Evolutionary conservation across 1,140 invertebrate species (phyloP).

Genomic region (Uloborus diversus): DNA sequence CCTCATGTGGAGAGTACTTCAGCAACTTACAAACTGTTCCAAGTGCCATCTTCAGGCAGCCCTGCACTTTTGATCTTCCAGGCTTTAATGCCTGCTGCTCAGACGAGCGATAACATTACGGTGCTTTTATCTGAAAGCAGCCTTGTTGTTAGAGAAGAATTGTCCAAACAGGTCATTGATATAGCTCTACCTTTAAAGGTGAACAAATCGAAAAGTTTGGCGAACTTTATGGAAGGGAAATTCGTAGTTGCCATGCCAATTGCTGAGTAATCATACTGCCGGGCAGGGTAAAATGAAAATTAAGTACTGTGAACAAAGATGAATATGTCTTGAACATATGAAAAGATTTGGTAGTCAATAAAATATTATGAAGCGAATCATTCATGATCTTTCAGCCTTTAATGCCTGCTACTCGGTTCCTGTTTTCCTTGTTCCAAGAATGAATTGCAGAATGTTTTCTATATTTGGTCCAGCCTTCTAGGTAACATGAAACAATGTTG

Average conservation of each 20-base stretch:
- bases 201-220: not conserved
- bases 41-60: not conserved
- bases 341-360: too few species aligned
- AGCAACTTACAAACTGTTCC: too few species aligned
- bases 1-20: too few species aligned
- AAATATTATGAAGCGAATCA: too few species aligned
- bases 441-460: too few species aligned
- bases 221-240: not conserved
- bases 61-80: not conserved
- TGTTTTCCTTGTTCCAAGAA: too few species aligned
- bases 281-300: too few species aligned
- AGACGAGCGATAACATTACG: not conserved
- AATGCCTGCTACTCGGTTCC: not conserved
- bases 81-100: not conserved
- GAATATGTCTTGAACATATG: too few species aligned
- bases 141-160: not conserved
- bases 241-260: not conserved
- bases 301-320: too few species aligned
- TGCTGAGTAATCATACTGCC: too few species aligned
- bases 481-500: too few species aligned
- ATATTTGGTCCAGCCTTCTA: too few species aligned
- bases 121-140: not conserved
- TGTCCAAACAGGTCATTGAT: not conserved
- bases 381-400: not conserved
- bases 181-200: not conserved